Percentiles rank a stretch among this genome's conserved stretches.
Evolutionary conservation across 2,797 vertebrate genomes (phyloP).

Genomic region (Heterohyrax brucei): DNA sequence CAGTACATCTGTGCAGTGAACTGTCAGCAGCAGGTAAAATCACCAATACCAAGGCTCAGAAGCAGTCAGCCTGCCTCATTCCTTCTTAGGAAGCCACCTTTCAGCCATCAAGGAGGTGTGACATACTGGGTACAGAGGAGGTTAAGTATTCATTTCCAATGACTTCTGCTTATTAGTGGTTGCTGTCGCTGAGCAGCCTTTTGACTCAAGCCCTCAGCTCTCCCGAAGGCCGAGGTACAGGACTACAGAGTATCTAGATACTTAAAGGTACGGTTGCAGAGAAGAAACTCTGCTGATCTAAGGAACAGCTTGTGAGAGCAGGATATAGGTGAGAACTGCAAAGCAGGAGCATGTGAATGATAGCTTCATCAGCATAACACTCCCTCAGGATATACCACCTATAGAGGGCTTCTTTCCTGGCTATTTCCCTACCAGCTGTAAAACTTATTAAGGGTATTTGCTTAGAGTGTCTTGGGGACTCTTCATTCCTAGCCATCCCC

Average conservation of each 20-base stretch:
- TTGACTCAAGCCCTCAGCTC: slow-evolving; percentile 70
- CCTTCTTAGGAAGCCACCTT: slow-evolving; percentile 3
- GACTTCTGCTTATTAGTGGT: slow-evolving; percentile 59
- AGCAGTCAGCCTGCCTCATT: neutral
- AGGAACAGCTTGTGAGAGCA: slow-evolving; percentile 75
- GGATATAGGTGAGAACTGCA: neutral
- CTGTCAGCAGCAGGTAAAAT: neutral
- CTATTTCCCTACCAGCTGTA: slow-evolving; percentile 83
- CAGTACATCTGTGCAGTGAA: neutral
- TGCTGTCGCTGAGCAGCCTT: slow-evolving; percentile 59
- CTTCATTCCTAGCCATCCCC: slow-evolving; percentile 43
- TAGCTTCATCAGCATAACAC: slow-evolving; percentile 80
- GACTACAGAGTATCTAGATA: neutral
- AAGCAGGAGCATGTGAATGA: slow-evolving; percentile 73
- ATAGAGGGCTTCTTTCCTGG: slow-evolving; percentile 77
- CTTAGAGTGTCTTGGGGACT: slow-evolving; percentile 68
- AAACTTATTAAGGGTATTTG: slow-evolving; percentile 82
- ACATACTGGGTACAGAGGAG: slow-evolving; percentile 50
- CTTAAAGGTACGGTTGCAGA: slow-evolving; percentile 72
- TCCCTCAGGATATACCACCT: slow-evolving; percentile 72
- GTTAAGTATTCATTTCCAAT: slow-evolving; percentile 83
- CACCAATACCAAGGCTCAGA: neutral
- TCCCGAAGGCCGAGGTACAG: slow-evolving; percentile 34
- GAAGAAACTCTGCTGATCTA: slow-evolving; percentile 74
- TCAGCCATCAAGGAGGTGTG: slow-evolving; percentile 34